Evolutionary conservation across 1,140 invertebrate species (phyloP), one percentile per base, ranked within the genome.

Genomic region (Caenorhabditis inopinata): DNA sequence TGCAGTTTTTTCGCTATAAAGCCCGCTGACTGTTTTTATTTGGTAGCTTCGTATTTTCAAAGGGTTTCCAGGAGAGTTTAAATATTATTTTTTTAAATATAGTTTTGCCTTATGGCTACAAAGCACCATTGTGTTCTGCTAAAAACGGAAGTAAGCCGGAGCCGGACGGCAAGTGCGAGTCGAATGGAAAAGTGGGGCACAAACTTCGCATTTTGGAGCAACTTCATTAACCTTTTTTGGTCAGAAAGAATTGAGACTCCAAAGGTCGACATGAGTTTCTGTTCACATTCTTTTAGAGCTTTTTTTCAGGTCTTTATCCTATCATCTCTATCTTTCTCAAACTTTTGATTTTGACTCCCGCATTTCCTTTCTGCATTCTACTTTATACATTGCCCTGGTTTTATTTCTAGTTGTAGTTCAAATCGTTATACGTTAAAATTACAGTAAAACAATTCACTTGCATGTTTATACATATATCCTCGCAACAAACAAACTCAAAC

Each of bases 191-290:
- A 68, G 58, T 68, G 38, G 58, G 32, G 38, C 58, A 68, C 58
- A 29, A 68, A 68, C 29, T 68, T 29, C 32, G n/a, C 58, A 68
- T 32, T 68, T 4, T 29, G 58, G 58, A 68, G 58, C 58, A 68
- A 68, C 58, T 68, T 68, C 58, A 68, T 68, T 68, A 68, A 68
- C 58, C 58, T 68, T 68, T 68, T 68, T 68, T 68, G 29, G 58
- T 25, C 58, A 12, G 38, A n/a, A 68, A 58, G 58, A 32, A 38
- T 68, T 35, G 11, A 14, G 32, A 7, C 16, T 38, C n/a, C 27
- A 18, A n/a, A n/a, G n/a, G n/a, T n/a, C n/a, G n/a, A n/a, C n/a
- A n/a, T n/a, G n/a, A n/a, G 29, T 58, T 32, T 58, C 23, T 9
- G 58, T 68, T 68, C 32, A 38, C 29, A 68, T 38, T 38, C 58